phyloP scores from a whole-genome alignment of 35 echinoderm and acorn worm genomes.

The Ophiothrix spiculata region DNA sequence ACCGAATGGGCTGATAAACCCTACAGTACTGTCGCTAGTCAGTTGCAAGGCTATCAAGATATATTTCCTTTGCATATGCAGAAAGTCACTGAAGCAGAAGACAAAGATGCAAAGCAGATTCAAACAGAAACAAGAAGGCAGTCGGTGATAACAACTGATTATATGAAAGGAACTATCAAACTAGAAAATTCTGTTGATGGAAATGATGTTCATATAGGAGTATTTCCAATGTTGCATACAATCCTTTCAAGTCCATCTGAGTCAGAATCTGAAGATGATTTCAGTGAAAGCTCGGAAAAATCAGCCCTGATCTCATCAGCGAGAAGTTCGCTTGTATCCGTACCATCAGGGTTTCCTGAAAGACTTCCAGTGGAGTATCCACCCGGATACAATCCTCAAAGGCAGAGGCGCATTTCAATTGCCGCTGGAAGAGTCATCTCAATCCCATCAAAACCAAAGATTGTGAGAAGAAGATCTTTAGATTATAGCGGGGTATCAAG shows the following conservation, averaged over 20 bases:
- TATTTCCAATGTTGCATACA: conserved; percentile 65
- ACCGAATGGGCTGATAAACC: conserved; percentile 71
- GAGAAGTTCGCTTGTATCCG: background rate
- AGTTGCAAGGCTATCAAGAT: conserved; percentile 31
- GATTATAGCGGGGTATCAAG: conserved; percentile 33
- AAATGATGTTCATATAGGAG: conserved; percentile 21
- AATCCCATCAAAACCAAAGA: background rate
- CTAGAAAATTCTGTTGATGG: conserved; percentile 3
- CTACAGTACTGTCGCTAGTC: conserved; percentile 48
- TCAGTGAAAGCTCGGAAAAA: too few relatives aligned
- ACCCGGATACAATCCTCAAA: background rate
- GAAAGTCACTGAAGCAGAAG: conserved; percentile 54
- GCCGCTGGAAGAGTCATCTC: background rate
- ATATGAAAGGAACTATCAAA: conserved; percentile 45
- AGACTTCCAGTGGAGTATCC: background rate
- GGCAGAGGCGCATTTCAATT: conserved; percentile 11
- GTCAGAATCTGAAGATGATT: conserved; percentile 41
- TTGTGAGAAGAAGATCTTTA: conserved; percentile 40
- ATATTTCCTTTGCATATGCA: conserved; percentile 72
- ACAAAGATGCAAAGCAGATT: conserved; percentile 66
- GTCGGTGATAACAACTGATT: conserved; percentile 66
- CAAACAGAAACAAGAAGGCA: conserved; percentile 73
- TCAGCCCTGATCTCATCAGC: too few relatives aligned
- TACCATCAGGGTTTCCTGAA: background rate
- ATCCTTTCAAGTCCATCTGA: conserved; percentile 29